phyloP scores from a whole-genome alignment of 2,113 vertebrate genomes.

The Dicentrarchus labrax region DNA sequence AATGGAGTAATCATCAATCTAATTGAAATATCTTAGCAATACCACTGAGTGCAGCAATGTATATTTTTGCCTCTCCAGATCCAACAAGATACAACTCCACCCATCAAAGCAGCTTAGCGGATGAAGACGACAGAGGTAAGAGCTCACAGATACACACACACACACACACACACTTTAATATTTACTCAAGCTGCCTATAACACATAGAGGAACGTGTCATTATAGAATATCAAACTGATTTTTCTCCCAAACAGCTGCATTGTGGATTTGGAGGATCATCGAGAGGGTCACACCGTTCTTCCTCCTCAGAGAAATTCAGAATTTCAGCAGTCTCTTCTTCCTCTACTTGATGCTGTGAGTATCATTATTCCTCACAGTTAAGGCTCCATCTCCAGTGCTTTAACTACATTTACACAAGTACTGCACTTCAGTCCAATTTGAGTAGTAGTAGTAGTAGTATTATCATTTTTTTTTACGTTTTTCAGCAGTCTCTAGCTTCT shows the following conservation, averaged over 20 bases:
- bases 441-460: no score
- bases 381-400: background rate
- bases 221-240: background rate
- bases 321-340: constrained; percentile 74
- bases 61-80: constrained; percentile 38
- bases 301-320: constrained; percentile 24
- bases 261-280: constrained; percentile 47
- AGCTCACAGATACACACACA: background rate
- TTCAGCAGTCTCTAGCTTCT: no score
- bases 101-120: constrained; percentile 27
- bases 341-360: constrained; percentile 89
- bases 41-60: background rate
- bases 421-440: background rate
- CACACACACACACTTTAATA: background rate
- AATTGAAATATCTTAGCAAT: background rate
- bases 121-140: constrained; percentile 38
- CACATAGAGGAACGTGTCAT: background rate
- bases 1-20: background rate
- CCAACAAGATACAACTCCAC: constrained; percentile 25
- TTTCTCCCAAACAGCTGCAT: constrained; percentile 63
- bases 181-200: background rate
- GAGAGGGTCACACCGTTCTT: background rate
- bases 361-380: background rate
- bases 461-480: background rate
- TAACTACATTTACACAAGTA: background rate